A percentile compares a stretch with the other conserved stretches of the same genome.
Evolutionary conservation across 2,113 vertebrate species (phyloP).

Genomic region (Sinocyclocheilus grahami): DNA sequence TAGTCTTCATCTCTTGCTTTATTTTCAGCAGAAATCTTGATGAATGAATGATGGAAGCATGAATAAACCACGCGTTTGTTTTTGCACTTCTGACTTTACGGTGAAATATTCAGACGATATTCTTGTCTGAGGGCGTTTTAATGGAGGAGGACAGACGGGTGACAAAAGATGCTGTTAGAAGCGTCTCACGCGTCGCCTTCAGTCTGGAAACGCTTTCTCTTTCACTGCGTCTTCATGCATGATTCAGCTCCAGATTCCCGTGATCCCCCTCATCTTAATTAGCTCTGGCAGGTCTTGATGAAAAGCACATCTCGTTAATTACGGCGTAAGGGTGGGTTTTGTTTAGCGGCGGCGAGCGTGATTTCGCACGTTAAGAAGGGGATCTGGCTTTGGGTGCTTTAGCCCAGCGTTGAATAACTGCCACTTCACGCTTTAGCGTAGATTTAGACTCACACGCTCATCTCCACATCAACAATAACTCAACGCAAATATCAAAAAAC

Average conservation of each 20-base stretch:
- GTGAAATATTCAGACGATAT: slow-evolving; percentile 54
- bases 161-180: slow-evolving; percentile 42
- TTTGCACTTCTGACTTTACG: slow-evolving; percentile 51
- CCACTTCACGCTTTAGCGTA: not conserved
- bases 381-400: slow-evolving; percentile 48
- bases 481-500: too few relatives aligned
- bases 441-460: not conserved
- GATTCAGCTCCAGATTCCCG: not conserved
- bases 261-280: slow-evolving; percentile 38
- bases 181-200: not conserved
- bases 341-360: slow-evolving; percentile 45
- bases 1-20: too few relatives aligned
- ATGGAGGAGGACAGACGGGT: slow-evolving; percentile 53
- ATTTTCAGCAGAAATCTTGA: not conserved
- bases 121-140: slow-evolving; percentile 49
- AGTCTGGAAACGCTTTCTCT: not conserved
- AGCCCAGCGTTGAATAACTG: slow-evolving; percentile 47
- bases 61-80: slow-evolving; percentile 51
- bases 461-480: not conserved
- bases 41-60: slow-evolving; percentile 24
- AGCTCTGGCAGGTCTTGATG: slow-evolving; percentile 48
- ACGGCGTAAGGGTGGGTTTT: slow-evolving; percentile 50
- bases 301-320: slow-evolving; percentile 48
- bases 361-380: slow-evolving; percentile 38
- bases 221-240: not conserved